Evolutionary conservation across 2,113 vertebrate genomes (phyloP).

Genomic region (Chaenogobius annularis): DNA sequence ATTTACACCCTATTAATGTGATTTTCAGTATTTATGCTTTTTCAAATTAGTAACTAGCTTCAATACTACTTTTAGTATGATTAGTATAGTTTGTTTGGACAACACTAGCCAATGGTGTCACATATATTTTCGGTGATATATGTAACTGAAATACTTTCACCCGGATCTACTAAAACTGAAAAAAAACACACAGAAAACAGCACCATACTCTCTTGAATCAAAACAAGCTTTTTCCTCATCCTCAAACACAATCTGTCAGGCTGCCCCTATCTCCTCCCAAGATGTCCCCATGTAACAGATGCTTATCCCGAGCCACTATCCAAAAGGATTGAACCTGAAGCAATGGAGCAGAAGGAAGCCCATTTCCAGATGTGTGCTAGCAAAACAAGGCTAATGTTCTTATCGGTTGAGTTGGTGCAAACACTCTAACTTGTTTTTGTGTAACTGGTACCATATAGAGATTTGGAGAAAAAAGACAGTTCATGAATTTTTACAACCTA

Average conservation of each 20-base stretch:
- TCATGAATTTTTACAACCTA: not conserved
- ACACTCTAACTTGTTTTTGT: slow-evolving; percentile 1
- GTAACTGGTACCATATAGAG: slow-evolving; percentile 28
- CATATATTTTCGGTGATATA: not conserved
- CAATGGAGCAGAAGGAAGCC: slow-evolving; percentile 40
- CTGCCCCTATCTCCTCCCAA: slow-evolving; percentile 46
- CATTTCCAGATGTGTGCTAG: slow-evolving; percentile 53
- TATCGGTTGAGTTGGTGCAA: not conserved
- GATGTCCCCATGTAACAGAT: slow-evolving; percentile 60
- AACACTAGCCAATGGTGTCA: too few species aligned
- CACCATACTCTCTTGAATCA: slow-evolving; percentile 50
- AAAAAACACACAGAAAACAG: slow-evolving; percentile 44
- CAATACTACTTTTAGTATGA: too few species aligned
- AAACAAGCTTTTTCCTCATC: slow-evolving; percentile 65
- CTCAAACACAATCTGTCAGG: slow-evolving; percentile 60
- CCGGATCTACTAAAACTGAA: slow-evolving; percentile 27
- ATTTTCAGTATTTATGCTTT: too few species aligned
- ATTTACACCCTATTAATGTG: not conserved
- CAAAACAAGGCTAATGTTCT: slow-evolving; percentile 53
- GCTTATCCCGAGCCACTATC: slow-evolving; percentile 56
- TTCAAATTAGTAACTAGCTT: too few species aligned
- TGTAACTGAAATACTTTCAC: not conserved
- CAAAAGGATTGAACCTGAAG: slow-evolving; percentile 47
- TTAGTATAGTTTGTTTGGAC: too few species aligned
- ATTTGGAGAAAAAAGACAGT: not conserved